A percentile compares a stretch with the other conserved stretches of the same genome.
phyloP scores from a whole-genome alignment of 2,113 vertebrate species.

The Apistogramma diplotaenia region DNA sequence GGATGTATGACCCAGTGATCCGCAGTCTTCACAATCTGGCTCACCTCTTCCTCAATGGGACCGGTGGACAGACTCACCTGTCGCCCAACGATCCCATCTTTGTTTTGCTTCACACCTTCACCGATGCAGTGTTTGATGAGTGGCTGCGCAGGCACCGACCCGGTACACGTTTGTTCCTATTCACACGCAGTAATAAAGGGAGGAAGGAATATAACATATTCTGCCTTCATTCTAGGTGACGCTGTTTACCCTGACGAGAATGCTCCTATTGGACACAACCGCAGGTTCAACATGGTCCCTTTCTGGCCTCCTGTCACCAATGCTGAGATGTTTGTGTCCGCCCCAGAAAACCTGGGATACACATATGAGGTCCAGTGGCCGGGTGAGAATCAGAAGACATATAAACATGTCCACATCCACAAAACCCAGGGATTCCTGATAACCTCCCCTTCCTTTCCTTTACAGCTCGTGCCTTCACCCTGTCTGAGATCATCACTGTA shows the following conservation, averaged over 20 bases:
- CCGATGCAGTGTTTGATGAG: slow-evolving; percentile 94
- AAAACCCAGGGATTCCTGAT: neutral
- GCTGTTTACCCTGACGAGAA: slow-evolving; percentile 88
- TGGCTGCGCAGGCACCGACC: slow-evolving; percentile 87
- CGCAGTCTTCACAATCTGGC: slow-evolving; percentile 95
- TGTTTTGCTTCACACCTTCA: slow-evolving; percentile 93
- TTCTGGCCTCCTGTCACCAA: slow-evolving; percentile 96
- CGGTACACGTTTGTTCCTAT: slow-evolving; percentile 66
- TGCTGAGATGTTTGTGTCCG: slow-evolving; percentile 91
- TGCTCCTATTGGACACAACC: slow-evolving; percentile 93
- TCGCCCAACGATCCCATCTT: slow-evolving; percentile 97
- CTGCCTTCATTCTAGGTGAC: slow-evolving; percentile 73
- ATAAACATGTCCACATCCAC: neutral
- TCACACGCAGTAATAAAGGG: neutral
- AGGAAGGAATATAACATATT: neutral
- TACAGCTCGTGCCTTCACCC: slow-evolving; percentile 78
- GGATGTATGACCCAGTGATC: slow-evolving; percentile 87
- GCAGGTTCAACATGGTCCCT: slow-evolving; percentile 94
- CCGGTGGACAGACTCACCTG: slow-evolving; percentile 92
- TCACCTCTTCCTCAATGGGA: slow-evolving; percentile 95
- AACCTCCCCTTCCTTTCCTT: neutral
- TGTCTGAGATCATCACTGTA: slow-evolving; percentile 89
- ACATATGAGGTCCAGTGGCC: slow-evolving; percentile 93
- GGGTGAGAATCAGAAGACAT: slow-evolving; percentile 74
- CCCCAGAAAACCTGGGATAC: slow-evolving; percentile 89